Percentiles rank a stretch among this genome's conserved stretches.
phyloP scores from a whole-genome alignment of 2,797 vertebrate species.

The Balearica regulorum region DNA sequence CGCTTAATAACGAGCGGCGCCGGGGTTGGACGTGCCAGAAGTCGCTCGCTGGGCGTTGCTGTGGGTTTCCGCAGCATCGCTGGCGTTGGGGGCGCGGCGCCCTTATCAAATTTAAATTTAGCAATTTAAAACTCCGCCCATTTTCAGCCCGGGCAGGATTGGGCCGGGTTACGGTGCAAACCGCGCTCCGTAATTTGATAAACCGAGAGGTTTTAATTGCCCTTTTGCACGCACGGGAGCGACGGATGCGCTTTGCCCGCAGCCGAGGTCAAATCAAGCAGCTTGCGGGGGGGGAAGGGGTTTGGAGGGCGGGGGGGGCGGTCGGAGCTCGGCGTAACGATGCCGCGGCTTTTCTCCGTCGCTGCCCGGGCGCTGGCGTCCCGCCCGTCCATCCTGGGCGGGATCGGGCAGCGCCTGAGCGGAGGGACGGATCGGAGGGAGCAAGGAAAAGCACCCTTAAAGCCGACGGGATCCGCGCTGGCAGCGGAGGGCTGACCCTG shows the following conservation, averaged over 20 bases:
- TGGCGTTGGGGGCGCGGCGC: rapidly evolving
- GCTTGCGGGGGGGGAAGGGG: neutral
- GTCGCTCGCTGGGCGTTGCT: neutral
- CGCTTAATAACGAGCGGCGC: neutral
- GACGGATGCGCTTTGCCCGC: rapidly evolving
- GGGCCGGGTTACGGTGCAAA: too few relatives aligned
- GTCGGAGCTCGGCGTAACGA: rapidly evolving
- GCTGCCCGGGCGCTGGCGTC: neutral
- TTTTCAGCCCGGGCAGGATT: neutral
- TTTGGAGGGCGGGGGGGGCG: neutral
- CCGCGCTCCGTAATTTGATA: neutral
- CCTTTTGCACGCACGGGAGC: rapidly evolving
- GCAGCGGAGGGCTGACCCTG: neutral
- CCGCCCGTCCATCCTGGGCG: too few relatives aligned
- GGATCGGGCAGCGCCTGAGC: neutral
- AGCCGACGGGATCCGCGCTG: neutral
- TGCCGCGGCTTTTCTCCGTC: neutral
- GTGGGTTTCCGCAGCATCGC: rapidly evolving
- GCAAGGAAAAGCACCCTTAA: too few relatives aligned
- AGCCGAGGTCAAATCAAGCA: too few relatives aligned
- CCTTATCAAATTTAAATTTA: neutral
- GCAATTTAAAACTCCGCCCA: rapidly evolving
- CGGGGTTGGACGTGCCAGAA: rapidly evolving
- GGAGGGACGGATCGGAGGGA: too few relatives aligned
- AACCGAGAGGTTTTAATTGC: neutral